Evolutionary conservation across 2,797 vertebrate species (phyloP).

Genomic region (Peromyscus eremicus): DNA sequence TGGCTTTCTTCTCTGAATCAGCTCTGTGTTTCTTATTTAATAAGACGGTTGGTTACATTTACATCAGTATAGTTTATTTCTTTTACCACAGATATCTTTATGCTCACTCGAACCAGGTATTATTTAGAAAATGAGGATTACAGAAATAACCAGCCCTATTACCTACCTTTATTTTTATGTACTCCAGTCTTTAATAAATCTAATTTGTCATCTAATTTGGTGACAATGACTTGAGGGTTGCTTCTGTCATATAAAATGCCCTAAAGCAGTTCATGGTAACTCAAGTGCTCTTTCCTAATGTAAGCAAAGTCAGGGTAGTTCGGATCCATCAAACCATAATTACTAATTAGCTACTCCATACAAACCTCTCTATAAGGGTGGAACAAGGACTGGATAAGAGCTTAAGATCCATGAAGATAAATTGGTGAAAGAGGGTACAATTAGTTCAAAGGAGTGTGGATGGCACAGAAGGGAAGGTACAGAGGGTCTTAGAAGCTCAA

Average conservation of each 20-base stretch:
- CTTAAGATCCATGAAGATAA: slow-evolving; percentile 14
- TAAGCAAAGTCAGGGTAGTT: background rate
- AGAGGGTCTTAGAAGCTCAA: background rate
- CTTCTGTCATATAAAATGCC: background rate
- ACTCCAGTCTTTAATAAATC: slow-evolving; percentile 25
- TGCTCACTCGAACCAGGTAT: background rate
- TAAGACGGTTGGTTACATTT: too few relatives aligned
- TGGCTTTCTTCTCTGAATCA: too few relatives aligned
- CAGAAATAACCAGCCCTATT: background rate
- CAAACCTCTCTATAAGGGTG: background rate
- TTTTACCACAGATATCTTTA: background rate
- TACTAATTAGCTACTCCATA: slow-evolving; percentile 48
- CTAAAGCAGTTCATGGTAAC: background rate
- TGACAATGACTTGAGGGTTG: background rate
- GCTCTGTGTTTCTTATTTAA: too few relatives aligned
- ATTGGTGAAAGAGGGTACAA: background rate
- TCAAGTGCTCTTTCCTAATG: slow-evolving; percentile 23
- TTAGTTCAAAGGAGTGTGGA: background rate
- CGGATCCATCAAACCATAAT: slow-evolving; percentile 47
- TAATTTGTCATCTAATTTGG: background rate
- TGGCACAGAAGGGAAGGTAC: background rate
- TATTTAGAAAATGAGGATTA: background rate
- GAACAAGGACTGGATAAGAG: background rate
- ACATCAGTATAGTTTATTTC: slow-evolving; percentile 19
- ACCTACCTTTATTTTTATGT: background rate